Evolutionary conservation across 2,888 invertebrate genomes (phyloP), one percentile per base, ranked within the genome.

Genomic region (Synergus umbraculus): DNA sequence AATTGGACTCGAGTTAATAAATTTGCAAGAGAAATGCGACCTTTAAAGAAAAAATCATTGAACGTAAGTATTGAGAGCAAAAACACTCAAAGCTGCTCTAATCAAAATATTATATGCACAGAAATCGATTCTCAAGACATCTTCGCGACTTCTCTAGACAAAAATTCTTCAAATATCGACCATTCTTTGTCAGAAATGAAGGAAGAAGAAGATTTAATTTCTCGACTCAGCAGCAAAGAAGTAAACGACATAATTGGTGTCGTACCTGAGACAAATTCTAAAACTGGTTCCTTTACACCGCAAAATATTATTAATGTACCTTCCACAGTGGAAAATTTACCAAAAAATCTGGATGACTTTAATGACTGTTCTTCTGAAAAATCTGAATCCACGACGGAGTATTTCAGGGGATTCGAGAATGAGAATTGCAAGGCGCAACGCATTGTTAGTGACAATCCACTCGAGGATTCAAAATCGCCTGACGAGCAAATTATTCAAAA

Each of bases 151-250:
- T 10, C 4, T 22, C 10, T 22, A 10, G 60, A 60, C 9, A 60
- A 60, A 4, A 22, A 60, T 22, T 10, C 60, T 22, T 60, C 10
- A 60, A 60, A 60, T 60, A 0, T 60, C 22, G 22, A 12, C 12
- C 60, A 60, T 1, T 60, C 60, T 12, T 22, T 60, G 10, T 22
- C 22, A 60, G 22, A 22, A 22, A 18, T 9, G 18, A 60, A 60
- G 18, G 22, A 12, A n/a, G 22, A 10, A 18, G 22, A 60, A 60
- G 18, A 12, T 22, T 15, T 22, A 22, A 60, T 60, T 60, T 60
- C 60, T 60, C 60, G 22, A 60, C 60, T 60, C 22, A 60, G 60
- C 22, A 22, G 18, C 12, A 60, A 60, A 60, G 60, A 60, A 60
- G 22, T 60, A 60, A 60, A 60, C 22, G 60, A 60, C 22, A 60